A percentile compares a stretch with the other conserved stretches of the same genome.
Evolutionary conservation across 2,113 vertebrate genomes (phyloP).

Genomic region (Mus pahari): DNA sequence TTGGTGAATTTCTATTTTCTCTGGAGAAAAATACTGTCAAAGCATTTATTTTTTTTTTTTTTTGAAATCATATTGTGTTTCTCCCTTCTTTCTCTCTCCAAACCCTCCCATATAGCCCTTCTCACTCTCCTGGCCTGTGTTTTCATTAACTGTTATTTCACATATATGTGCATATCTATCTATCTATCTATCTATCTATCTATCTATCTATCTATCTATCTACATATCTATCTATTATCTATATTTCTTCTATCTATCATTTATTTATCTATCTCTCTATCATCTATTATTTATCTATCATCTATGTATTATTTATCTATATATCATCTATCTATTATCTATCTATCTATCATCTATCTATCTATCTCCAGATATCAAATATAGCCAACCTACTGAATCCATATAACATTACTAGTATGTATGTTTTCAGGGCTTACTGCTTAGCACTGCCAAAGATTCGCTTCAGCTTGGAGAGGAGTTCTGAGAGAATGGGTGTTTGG

Average conservation of each 20-base stretch:
- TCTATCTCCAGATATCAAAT: not conserved
- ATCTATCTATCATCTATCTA: not conserved
- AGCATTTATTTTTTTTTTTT: too few species aligned
- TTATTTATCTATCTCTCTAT: not conserved
- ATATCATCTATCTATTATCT: not conserved
- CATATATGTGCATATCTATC: too few species aligned
- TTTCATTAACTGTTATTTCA: not conserved
- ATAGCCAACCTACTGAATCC: not conserved
- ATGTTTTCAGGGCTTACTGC: not conserved
- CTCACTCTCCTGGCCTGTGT: not conserved
- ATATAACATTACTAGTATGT: not conserved
- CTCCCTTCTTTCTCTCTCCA: not conserved
- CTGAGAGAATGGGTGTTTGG: too few species aligned
- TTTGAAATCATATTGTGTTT: not conserved
- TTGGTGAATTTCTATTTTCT: not conserved
- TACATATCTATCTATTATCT: not conserved
- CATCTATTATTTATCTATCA: not conserved
- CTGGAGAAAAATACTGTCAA: not conserved
- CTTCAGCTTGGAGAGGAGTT: too few species aligned
- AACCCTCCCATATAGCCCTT: not conserved
- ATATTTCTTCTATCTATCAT: too few species aligned
- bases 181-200: not conserved
- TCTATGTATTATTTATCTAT: not conserved
- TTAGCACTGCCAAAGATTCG: not conserved
- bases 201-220: not conserved